Evolutionary conservation across 2,888 invertebrate genomes (phyloP).

Genomic region (Rhimphoctona megacephalus): DNA sequence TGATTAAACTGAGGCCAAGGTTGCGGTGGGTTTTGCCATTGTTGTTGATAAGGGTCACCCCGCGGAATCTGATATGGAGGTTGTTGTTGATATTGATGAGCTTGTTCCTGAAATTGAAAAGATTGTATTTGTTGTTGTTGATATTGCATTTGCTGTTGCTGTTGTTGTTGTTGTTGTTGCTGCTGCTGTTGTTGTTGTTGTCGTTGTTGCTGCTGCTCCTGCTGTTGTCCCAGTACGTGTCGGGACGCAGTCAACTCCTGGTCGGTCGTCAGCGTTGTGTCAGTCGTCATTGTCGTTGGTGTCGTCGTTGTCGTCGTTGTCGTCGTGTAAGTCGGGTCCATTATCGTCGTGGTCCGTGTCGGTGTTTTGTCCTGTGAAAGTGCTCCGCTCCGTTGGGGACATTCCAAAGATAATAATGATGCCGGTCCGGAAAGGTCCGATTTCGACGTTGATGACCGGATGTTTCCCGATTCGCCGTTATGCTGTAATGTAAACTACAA

Average conservation of each 20-base stretch:
- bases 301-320: not conserved
- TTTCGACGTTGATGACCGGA: not conserved
- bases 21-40: conserved; percentile 75
- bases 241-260: no score
- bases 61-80: conserved; percentile 40
- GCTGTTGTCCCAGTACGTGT: no score
- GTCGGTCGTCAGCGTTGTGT: conserved; percentile 18
- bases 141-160: conserved; percentile 8
- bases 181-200: conserved; percentile 6
- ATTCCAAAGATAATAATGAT: not conserved
- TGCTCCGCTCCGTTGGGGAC: not conserved
- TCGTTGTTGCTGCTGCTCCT: not conserved
- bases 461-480: not conserved
- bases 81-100: conserved; percentile 61
- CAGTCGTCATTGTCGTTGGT: not conserved
- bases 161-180: conserved; percentile 17
- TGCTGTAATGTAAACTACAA: conserved; percentile 6
- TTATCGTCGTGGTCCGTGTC: not conserved
- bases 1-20: conserved; percentile 78
- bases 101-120: conserved; percentile 8
- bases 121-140: conserved; percentile 19
- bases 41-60: conserved; percentile 65
- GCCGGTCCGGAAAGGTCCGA: not conserved
- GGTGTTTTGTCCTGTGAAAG: not conserved
- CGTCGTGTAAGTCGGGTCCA: not conserved